Evolutionary conservation across 2,797 vertebrate genomes (phyloP).

Genomic region (Trachurus trachurus): DNA sequence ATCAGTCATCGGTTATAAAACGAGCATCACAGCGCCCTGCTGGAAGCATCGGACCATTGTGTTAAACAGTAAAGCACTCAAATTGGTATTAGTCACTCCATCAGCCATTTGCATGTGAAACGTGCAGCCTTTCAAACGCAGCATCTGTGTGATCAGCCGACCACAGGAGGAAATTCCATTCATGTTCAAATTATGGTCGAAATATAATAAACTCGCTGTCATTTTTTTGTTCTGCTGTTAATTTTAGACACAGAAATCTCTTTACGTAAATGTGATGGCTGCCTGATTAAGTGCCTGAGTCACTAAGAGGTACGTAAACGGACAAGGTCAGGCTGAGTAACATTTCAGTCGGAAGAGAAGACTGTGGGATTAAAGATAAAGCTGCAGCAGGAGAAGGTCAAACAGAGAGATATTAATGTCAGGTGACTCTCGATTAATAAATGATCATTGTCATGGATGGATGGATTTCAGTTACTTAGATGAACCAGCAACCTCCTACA

Average conservation of each 20-base stretch:
- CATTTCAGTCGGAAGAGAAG: background rate
- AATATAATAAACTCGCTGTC: background rate
- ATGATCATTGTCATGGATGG: too few species aligned
- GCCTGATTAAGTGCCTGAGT: conserved; percentile 2
- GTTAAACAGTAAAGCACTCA: conserved; percentile 26
- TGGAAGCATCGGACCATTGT: conserved; percentile 46
- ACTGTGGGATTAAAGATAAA: background rate
- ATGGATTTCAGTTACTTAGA: too few species aligned
- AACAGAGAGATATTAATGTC: too few species aligned
- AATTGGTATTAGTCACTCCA: conserved; percentile 51
- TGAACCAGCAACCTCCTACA: too few species aligned
- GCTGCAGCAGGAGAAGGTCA: background rate
- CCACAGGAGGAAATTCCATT: background rate
- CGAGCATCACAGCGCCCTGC: background rate
- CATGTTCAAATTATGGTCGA: background rate
- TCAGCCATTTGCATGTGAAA: conserved; percentile 50
- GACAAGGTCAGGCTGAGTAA: background rate
- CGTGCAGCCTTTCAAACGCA: background rate
- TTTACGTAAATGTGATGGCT: conserved; percentile 11
- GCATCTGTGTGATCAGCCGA: background rate
- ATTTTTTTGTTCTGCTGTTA: background rate
- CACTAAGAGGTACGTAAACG: background rate
- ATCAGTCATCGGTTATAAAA: conserved; percentile 42
- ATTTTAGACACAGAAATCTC: background rate
- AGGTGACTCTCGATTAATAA: too few species aligned